A percentile compares a stretch with the other conserved stretches of the same genome.
Evolutionary conservation across 2,888 invertebrate genomes (phyloP).

Genomic region (Patella caerulea): DNA sequence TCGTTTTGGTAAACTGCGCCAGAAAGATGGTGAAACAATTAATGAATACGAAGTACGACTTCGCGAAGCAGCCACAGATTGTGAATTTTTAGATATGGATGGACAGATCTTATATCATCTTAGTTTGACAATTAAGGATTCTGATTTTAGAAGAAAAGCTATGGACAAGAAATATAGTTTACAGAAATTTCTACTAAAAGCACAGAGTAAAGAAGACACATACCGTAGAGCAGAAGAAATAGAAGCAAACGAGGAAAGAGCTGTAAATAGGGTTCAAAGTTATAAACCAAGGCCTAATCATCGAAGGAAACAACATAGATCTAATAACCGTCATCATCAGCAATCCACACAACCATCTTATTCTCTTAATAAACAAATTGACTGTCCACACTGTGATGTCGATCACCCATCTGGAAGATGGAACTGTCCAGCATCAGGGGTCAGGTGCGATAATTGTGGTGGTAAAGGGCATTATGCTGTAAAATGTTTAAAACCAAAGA

Average conservation of each 20-base stretch:
- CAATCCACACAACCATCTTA: background rate
- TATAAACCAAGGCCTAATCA: too few relatives aligned
- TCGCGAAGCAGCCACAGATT: background rate
- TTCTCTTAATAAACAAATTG: background rate
- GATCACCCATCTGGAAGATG: too few relatives aligned
- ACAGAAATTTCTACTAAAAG: too few relatives aligned
- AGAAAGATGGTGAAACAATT: background rate
- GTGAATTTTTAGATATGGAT: too few relatives aligned
- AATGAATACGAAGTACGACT: background rate
- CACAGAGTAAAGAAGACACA: too few relatives aligned
- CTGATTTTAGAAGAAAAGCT: too few relatives aligned
- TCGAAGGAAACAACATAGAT: background rate
- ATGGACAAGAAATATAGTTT: too few relatives aligned
- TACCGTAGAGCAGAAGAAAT: too few relatives aligned
- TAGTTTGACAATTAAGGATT: too few relatives aligned
- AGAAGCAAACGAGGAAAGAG: too few relatives aligned
- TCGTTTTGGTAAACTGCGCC: background rate
- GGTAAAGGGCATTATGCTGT: slow-evolving; percentile 4
- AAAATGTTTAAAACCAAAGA: background rate
- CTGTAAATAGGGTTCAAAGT: too few relatives aligned
- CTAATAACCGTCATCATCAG: background rate
- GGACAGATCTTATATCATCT: too few relatives aligned
- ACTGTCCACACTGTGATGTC: background rate
- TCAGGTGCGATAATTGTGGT: background rate
- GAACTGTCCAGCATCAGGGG: background rate